Evolutionary conservation across 2,113 vertebrate species (phyloP).

Genomic region (Charadrius vociferus): DNA sequence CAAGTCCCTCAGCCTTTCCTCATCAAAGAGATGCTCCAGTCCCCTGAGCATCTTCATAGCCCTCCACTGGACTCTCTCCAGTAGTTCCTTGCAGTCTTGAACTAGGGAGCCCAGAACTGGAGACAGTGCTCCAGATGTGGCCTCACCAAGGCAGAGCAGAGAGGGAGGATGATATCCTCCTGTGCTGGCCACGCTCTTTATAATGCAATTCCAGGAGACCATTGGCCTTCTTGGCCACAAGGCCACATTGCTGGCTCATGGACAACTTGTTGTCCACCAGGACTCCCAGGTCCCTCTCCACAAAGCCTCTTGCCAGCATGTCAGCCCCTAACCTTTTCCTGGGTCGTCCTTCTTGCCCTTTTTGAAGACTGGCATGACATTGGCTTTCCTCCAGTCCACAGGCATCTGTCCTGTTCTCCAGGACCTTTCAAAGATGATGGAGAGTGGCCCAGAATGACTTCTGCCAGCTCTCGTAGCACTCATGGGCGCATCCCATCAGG

Average conservation of each 20-base stretch:
- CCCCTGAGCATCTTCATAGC: background rate
- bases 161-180: background rate
- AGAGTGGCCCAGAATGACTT: background rate
- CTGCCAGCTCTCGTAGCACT: background rate
- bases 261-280: background rate
- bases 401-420: background rate
- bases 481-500: background rate
- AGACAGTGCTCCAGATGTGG: background rate
- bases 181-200: background rate
- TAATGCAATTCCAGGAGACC: background rate
- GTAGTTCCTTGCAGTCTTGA: background rate
- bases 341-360: background rate
- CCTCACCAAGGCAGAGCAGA: background rate
- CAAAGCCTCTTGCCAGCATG: background rate
- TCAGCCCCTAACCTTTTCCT: background rate
- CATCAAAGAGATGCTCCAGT: background rate
- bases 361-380: background rate
- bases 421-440: background rate
- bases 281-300: background rate
- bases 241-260: background rate
- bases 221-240: background rate
- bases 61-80: background rate
- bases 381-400: background rate
- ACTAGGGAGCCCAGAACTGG: background rate
- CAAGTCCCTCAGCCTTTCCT: background rate